These are phyloP conservation scores for Cercopithecus mitis DNA, from an alignment of 2,797 vertebrate genomes.

Conservation along the genomic window DNA sequence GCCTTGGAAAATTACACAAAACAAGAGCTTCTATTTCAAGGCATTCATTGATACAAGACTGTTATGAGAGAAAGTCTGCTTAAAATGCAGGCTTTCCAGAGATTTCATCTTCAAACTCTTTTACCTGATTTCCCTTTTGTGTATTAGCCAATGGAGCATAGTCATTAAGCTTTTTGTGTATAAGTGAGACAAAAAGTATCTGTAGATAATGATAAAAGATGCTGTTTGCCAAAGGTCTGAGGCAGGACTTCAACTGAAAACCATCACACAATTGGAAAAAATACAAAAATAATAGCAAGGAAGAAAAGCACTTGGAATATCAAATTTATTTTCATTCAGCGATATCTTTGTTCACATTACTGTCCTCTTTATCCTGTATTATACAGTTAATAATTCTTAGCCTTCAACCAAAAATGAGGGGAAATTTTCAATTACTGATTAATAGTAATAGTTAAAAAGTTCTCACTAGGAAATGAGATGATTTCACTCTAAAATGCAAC, in stretches of 20 bases:
- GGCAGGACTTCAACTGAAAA: conserved; percentile 64
- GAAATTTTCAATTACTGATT: conserved; percentile 77
- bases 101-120: conserved; percentile 74
- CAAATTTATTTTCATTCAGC: conserved; percentile 79
- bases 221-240: conserved; percentile 75
- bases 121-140: conserved; percentile 76
- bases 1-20: conserved; percentile 59
- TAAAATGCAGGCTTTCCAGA: conserved; percentile 77
- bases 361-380: conserved; percentile 81
- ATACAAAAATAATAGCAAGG: conserved; percentile 80
- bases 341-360: conserved; percentile 79
- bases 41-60: conserved; percentile 56
- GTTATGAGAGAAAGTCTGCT: conserved; percentile 68
- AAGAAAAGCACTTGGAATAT: conserved; percentile 73
- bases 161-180: conserved; percentile 67
- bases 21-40: conserved; percentile 67
- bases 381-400: conserved; percentile 80
- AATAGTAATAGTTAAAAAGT: conserved; percentile 79
- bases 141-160: conserved; percentile 67
- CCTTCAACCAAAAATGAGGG: conserved; percentile 76
- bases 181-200: conserved; percentile 76
- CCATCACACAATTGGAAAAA: conserved; percentile 57
- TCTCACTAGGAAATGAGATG: conserved; percentile 75
- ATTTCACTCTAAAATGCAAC: conserved; percentile 80
- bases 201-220: conserved; percentile 73